Conservation (phyloP, 2,888 invertebrate species). For the Pachydiplax longipennis region DNA sequence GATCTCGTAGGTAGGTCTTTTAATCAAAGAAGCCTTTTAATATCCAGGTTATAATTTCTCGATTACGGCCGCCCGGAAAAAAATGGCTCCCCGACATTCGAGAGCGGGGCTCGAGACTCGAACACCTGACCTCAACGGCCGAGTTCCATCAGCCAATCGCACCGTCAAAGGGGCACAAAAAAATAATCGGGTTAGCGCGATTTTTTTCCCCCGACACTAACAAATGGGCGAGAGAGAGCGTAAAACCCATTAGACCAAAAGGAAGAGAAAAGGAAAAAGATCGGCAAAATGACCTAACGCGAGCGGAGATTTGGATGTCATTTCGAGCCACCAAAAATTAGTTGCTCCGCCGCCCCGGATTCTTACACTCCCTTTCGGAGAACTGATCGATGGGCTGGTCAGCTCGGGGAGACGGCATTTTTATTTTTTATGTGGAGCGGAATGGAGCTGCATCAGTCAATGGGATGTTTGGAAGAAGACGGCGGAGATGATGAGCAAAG, state of each 20-base stretch:
- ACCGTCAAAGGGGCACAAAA: not conserved
- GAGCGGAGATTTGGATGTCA: constrained; percentile 27
- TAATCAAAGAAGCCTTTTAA: not conserved
- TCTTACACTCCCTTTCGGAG: not conserved
- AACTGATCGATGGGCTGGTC: constrained; percentile 13
- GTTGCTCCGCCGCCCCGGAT: constrained; percentile 21
- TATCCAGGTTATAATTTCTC: not conserved
- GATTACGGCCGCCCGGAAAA: not conserved
- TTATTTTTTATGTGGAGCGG: constrained; percentile 22
- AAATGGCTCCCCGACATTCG: not conserved
- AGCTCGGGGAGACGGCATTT: not conserved
- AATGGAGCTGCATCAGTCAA: constrained; percentile 44
- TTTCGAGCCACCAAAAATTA: constrained; percentile 25
- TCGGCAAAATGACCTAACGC: constrained; percentile 29
- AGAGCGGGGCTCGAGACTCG: not conserved
- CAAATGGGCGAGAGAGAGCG: constrained; percentile 19
- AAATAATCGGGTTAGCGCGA: constrained; percentile 19
- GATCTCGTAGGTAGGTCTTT: not conserved
- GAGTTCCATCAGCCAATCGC: not conserved
- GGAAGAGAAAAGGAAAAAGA: not conserved
- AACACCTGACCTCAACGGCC: not conserved
- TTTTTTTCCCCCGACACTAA: constrained; percentile 7
- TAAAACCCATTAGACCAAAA: constrained; percentile 23
- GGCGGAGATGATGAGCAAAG: not conserved
- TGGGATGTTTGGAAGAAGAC: constrained; percentile 18